Evolutionary conservation across 1,140 invertebrate species (phyloP).

Genomic region (Drosophila seguyi): DNA sequence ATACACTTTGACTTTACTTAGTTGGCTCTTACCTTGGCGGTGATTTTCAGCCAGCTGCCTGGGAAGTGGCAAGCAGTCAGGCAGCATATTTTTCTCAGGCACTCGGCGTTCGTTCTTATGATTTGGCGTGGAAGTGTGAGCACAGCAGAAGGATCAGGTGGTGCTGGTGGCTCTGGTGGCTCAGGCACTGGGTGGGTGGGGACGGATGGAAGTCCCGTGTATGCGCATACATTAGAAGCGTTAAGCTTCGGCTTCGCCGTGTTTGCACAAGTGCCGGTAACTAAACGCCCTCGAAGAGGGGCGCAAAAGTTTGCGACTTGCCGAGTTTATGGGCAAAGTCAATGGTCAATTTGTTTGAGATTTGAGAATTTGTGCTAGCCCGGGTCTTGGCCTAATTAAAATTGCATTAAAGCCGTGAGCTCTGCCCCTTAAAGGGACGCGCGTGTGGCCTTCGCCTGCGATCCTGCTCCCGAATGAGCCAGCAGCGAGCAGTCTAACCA

Average conservation of each 20-base stretch:
- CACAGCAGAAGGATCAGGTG: neutral
- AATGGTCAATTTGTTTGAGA: slow-evolving; percentile 81
- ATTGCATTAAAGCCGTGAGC: slow-evolving; percentile 70
- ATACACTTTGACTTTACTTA: slow-evolving; percentile 72
- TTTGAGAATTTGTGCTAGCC: slow-evolving; percentile 64
- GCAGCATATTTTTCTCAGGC: slow-evolving; percentile 73
- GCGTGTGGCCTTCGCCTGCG: slow-evolving; percentile 65
- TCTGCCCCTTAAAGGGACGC: slow-evolving; percentile 22
- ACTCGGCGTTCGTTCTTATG: slow-evolving; percentile 49
- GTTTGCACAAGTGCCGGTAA: slow-evolving; percentile 57
- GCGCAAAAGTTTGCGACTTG: slow-evolving; percentile 63
- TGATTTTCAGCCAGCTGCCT: slow-evolving; percentile 61
- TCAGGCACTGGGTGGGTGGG: neutral
- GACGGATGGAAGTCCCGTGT: slow-evolving; percentile 32
- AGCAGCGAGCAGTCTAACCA: slow-evolving; percentile 55
- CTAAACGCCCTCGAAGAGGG: slow-evolving; percentile 41
- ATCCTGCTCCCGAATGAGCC: slow-evolving; percentile 17
- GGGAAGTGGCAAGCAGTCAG: slow-evolving; percentile 33
- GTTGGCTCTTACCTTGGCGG: slow-evolving; percentile 75
- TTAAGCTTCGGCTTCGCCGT: slow-evolving; percentile 38
- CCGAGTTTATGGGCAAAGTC: slow-evolving; percentile 60
- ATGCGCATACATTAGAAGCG: slow-evolving; percentile 68
- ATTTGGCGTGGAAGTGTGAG: slow-evolving; percentile 19
- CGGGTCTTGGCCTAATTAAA: slow-evolving; percentile 76
- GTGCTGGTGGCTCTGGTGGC: slow-evolving; percentile 17